These are phyloP conservation scores for Lagopus leucura DNA, from an alignment of 2,113 vertebrate species.

Conservation along the genomic window DNA sequence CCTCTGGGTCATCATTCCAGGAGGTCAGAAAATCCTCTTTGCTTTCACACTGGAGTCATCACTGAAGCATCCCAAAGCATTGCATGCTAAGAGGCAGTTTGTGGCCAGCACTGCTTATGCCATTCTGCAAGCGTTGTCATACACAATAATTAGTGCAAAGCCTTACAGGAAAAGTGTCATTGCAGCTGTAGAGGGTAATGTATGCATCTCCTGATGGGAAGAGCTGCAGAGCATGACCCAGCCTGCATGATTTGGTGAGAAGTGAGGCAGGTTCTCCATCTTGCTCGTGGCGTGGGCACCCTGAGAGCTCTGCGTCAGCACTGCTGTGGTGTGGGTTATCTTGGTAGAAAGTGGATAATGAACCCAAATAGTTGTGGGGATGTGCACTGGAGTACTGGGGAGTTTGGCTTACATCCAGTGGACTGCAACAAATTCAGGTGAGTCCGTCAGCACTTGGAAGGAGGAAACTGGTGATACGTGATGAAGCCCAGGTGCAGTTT, in stretches of 20 bases:
- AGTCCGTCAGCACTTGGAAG: neutral
- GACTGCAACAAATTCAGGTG: accelerated
- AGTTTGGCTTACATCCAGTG: neutral
- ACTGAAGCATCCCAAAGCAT: neutral
- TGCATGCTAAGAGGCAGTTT: neutral
- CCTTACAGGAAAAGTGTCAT: neutral
- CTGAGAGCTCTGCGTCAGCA: neutral
- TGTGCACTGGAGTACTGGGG: neutral
- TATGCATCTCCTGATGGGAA: neutral
- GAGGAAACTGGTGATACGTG: neutral
- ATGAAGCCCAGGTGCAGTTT: neutral
- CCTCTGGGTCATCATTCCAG: neutral
- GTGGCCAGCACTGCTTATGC: neutral
- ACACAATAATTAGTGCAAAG: neutral
- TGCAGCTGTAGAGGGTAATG: neutral
- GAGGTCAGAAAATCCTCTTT: neutral
- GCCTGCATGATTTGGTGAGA: neutral
- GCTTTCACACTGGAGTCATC: neutral
- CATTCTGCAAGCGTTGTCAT: neutral
- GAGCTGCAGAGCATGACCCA: neutral
- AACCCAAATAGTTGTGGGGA: neutral
- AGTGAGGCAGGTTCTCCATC: neutral
- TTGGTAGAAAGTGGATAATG: neutral
- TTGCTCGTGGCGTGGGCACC: neutral
- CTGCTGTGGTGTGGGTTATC: neutral